phyloP scores from a whole-genome alignment of 2,888 invertebrate genomes.

The Cephus spinipes region DNA sequence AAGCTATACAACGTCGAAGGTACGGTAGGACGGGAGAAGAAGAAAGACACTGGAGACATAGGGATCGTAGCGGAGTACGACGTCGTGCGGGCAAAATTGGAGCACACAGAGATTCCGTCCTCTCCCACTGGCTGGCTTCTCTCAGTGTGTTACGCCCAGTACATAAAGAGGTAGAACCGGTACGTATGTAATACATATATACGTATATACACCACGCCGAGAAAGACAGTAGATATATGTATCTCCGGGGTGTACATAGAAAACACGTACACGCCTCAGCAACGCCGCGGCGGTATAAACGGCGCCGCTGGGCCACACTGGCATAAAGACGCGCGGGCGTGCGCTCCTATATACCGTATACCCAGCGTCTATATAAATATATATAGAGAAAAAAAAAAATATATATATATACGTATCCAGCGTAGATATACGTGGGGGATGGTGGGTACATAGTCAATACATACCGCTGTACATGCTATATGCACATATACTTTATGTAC shows the following conservation, averaged over 20 bases:
- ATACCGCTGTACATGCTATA: not conserved
- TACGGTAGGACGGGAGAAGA: slow-evolving; percentile 2
- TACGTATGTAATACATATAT: slow-evolving; percentile 3
- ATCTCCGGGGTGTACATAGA: not conserved
- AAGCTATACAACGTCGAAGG: not conserved
- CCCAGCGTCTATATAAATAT: slow-evolving; percentile 12
- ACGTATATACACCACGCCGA: not conserved
- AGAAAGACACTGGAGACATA: not conserved
- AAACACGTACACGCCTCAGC: not conserved
- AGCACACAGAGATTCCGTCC: slow-evolving; percentile 14
- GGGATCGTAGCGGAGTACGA: not conserved
- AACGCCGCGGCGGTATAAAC: not conserved
- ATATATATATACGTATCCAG: not conserved
- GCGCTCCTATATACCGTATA: not conserved
- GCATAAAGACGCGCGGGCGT: slow-evolving; percentile 1
- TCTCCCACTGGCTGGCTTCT: not conserved
- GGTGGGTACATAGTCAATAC: not conserved
- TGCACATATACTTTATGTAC: not conserved
- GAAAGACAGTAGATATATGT: not conserved
- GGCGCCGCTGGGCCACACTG: not conserved
- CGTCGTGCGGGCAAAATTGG: slow-evolving; percentile 24
- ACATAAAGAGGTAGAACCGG: slow-evolving; percentile 9
- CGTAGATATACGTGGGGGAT: slow-evolving; percentile 8
- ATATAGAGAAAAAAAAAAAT: slow-evolving; percentile 8
- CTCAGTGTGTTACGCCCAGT: not conserved